Conservation (phyloP, 2,113 vertebrate species). For the Gorsachius goisagi region DNA sequence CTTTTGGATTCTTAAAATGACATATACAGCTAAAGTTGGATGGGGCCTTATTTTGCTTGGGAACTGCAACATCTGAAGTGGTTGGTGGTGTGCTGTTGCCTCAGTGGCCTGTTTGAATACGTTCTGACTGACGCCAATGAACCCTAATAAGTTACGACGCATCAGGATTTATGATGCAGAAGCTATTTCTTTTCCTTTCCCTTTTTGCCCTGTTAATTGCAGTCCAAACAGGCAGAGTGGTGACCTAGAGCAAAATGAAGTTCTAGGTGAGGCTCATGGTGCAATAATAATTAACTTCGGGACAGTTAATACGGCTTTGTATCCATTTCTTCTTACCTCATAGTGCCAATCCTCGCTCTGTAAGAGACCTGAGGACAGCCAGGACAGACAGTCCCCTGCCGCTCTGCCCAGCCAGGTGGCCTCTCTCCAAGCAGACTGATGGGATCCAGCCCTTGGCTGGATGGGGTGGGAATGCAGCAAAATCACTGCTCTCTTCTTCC, state of each 20-base stretch:
- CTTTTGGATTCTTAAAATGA: not conserved
- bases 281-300: not conserved
- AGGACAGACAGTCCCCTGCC: accelerated
- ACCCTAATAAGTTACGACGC: not conserved
- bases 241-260: not conserved
- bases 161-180: not conserved
- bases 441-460: not conserved
- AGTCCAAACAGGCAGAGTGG: not conserved
- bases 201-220: not conserved
- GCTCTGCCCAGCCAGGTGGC: not conserved
- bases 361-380: not conserved
- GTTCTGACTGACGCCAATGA: not conserved
- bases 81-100: not conserved
- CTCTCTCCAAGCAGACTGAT: not conserved
- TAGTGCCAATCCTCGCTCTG: not conserved
- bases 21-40: not conserved
- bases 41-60: not conserved
- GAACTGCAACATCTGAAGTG: not conserved
- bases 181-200: not conserved
- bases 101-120: not conserved
- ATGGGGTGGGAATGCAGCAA: not conserved
- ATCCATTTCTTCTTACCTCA: not conserved
- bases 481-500: not conserved
- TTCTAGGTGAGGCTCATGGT: not conserved
- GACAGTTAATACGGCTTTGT: not conserved